Percentiles rank a stretch among this genome's conserved stretches.
Evolutionary conservation across 2,113 vertebrate species (phyloP).

Genomic region (Podilymbus podiceps): DNA sequence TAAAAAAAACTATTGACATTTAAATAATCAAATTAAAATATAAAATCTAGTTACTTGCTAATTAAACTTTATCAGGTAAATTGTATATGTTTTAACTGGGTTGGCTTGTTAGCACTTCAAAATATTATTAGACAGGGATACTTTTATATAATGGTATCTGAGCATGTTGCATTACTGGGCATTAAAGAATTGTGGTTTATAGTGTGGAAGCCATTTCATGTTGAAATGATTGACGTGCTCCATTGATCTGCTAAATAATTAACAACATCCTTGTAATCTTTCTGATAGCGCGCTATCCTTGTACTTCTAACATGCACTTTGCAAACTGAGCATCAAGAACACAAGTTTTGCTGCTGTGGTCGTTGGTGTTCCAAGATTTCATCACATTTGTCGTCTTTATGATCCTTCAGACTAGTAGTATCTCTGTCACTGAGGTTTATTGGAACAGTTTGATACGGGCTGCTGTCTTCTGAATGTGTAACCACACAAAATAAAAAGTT

Average conservation of each 20-base stretch:
- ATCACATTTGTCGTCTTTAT: not conserved
- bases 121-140: not conserved
- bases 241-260: conserved; percentile 38
- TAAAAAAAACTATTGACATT: not conserved
- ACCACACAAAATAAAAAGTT: not conserved
- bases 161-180: not conserved
- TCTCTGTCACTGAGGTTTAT: not conserved
- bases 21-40: conserved; percentile 20
- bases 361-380: not conserved
- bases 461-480: not conserved
- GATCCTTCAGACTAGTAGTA: not conserved
- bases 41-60: conserved; percentile 8
- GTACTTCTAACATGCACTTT: not conserved
- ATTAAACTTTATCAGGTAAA: not conserved
- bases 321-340: not conserved
- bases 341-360: not conserved
- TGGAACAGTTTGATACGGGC: not conserved
- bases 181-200: conserved; percentile 40
- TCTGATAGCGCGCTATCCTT: not conserved
- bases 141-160: conserved; percentile 17
- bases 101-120: not conserved
- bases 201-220: not conserved
- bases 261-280: not conserved
- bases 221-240: conserved; percentile 20
- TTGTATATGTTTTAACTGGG: not conserved